These are phyloP conservation scores for Trematomus bernacchii DNA, from an alignment of 2,797 vertebrate genomes.

Conservation along the genomic window DNA sequence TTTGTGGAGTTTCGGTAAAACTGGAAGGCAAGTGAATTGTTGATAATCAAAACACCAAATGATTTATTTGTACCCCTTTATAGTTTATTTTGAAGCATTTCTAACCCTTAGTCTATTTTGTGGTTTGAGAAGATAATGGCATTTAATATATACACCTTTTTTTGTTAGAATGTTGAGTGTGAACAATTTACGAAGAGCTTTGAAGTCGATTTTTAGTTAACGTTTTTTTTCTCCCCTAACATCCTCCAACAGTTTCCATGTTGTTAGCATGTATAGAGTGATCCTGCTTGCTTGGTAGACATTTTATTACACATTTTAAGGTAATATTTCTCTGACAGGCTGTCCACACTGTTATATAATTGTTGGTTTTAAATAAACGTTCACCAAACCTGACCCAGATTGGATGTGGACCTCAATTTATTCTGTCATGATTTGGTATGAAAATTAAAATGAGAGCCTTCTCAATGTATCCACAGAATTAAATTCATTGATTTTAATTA, in stretches of 20 bases:
- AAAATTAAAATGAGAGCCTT: background rate
- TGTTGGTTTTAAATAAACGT: constrained; percentile 84
- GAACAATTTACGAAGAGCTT: constrained; percentile 73
- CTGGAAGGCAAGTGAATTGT: constrained; percentile 67
- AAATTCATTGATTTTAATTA: constrained; percentile 1
- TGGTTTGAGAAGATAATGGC: constrained; percentile 73
- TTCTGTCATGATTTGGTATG: background rate
- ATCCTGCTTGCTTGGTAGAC: constrained; percentile 78
- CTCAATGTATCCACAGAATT: background rate
- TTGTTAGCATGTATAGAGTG: constrained; percentile 65
- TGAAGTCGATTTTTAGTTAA: constrained; percentile 65
- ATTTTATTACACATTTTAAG: constrained; percentile 69
- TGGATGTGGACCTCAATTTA: constrained; percentile 1
- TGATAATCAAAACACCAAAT: constrained; percentile 76
- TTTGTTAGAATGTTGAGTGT: constrained; percentile 71
- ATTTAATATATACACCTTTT: constrained; percentile 79
- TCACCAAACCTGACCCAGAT: constrained; percentile 67
- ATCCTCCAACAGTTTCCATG: constrained; percentile 67
- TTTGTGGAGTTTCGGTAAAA: constrained; percentile 49
- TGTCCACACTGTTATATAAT: constrained; percentile 76
- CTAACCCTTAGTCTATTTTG: constrained; percentile 70
- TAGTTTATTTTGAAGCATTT: constrained; percentile 65
- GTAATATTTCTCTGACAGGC: constrained; percentile 68
- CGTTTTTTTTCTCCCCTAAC: constrained; percentile 63
- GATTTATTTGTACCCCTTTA: constrained; percentile 64